A percentile compares a stretch with the other conserved stretches of the same genome.
These are phyloP conservation scores for Daktulosphaira vitifoliae DNA, from an alignment of 1,140 invertebrate genomes.

Conservation along the genomic window DNA sequence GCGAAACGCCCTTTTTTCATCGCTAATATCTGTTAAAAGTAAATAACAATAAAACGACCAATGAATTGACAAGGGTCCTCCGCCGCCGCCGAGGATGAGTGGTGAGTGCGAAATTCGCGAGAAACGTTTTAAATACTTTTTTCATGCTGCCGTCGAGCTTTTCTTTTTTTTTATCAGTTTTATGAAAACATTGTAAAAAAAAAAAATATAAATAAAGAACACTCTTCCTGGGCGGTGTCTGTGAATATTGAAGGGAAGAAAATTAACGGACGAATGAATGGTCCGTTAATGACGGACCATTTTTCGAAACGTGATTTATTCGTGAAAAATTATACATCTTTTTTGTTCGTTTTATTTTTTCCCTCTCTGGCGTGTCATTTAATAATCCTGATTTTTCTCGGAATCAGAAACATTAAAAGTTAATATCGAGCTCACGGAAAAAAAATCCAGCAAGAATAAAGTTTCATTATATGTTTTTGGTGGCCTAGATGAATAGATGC, in stretches of 20 bases:
- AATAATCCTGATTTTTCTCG: too few species aligned
- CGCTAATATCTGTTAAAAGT: constrained; percentile 32
- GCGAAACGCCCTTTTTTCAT: constrained; percentile 25
- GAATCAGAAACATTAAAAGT: too few species aligned
- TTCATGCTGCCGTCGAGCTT: background rate
- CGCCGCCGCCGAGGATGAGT: background rate
- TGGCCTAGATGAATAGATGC: too few species aligned
- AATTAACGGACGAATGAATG: constrained; percentile 32
- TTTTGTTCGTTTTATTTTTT: background rate
- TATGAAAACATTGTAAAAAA: background rate
- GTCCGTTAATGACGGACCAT: constrained; percentile 29
- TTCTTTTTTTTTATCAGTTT: too few species aligned
- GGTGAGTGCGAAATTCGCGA: background rate
- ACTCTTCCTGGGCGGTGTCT: constrained; percentile 1
- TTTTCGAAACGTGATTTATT: constrained; percentile 32
- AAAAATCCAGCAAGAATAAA: too few species aligned
- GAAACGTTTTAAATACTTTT: constrained; percentile 16
- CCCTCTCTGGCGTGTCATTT: too few species aligned
- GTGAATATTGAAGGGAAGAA: constrained; percentile 31
- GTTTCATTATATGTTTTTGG: too few species aligned
- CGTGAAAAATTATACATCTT: constrained; percentile 30
- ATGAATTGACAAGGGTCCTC: constrained; percentile 30
- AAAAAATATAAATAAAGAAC: background rate
- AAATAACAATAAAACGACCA: constrained; percentile 34
- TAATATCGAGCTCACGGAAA: too few species aligned